phyloP scores from a whole-genome alignment of 2,888 invertebrate genomes.

The Drosophila maculinotata region DNA sequence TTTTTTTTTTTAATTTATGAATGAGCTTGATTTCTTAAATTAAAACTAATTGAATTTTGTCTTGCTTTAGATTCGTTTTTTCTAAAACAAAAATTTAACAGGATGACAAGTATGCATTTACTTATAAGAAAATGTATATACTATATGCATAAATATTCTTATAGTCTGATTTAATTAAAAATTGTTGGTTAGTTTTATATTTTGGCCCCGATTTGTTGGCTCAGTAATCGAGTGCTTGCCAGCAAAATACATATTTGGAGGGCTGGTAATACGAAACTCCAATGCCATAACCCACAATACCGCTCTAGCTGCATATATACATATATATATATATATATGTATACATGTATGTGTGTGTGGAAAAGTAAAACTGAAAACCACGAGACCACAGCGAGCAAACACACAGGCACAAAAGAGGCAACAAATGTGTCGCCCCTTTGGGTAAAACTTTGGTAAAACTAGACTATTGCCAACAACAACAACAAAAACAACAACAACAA shows the following conservation, averaged over 20 bases:
- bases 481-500: conserved; percentile 8
- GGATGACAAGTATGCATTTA: background rate
- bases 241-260: conserved; percentile 12
- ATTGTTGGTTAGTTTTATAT: background rate
- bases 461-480: conserved; percentile 12
- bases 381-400: conserved; percentile 66
- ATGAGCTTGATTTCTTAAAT: conserved; percentile 14
- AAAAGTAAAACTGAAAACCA: conserved; percentile 67
- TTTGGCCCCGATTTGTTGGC: conserved; percentile 7
- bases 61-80: conserved; percentile 12
- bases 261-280: conserved; percentile 59
- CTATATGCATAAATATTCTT: background rate
- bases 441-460: conserved; percentile 29
- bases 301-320: conserved; percentile 3
- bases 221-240: conserved; percentile 7
- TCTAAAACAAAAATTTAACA: conserved; percentile 1
- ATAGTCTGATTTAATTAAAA: no score
- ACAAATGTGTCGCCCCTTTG: conserved; percentile 44
- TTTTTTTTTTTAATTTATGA: conserved; percentile 12
- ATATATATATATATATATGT: conserved; percentile 8
- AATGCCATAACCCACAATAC: conserved; percentile 58
- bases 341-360: conserved; percentile 13
- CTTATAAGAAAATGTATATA: no score
- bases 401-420: conserved; percentile 33
- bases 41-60: conserved; percentile 6